These are phyloP conservation scores for Drosophila hydei DNA, from an alignment of 1,140 invertebrate genomes.

Conservation along the genomic window DNA sequence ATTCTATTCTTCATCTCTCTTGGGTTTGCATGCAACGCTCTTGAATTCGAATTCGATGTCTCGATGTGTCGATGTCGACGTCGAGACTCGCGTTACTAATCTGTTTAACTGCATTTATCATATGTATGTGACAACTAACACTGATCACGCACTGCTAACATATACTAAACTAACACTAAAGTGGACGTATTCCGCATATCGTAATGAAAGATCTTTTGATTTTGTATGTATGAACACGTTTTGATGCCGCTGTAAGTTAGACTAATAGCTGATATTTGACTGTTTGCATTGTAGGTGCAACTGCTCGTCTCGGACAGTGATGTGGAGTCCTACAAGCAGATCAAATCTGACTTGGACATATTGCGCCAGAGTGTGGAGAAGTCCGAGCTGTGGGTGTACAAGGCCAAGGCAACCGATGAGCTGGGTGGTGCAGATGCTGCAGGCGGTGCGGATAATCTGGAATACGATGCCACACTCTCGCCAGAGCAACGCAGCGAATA, in stretches of 20 bases:
- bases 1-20: slow-evolving; percentile 67
- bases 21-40: slow-evolving; percentile 73
- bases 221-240: slow-evolving; percentile 64
- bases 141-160: slow-evolving; percentile 9
- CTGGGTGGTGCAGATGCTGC: slow-evolving; percentile 47
- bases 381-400: slow-evolving; percentile 99
- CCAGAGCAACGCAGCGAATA: slow-evolving; percentile 91
- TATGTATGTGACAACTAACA: slow-evolving; percentile 15
- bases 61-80: slow-evolving; percentile 28
- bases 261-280: neutral
- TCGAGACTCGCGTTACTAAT: slow-evolving; percentile 32
- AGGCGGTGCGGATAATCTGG: slow-evolving; percentile 71
- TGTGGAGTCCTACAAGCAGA: slow-evolving; percentile 99
- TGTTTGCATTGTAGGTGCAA: slow-evolving; percentile 89
- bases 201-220: slow-evolving; percentile 74
- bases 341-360: slow-evolving; percentile 94
- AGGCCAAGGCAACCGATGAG: slow-evolving; percentile 89
- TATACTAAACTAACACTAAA: slow-evolving; percentile 63
- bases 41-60: slow-evolving; percentile 42
- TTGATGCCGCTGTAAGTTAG: slow-evolving; percentile 10
- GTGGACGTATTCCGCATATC: slow-evolving; percentile 68
- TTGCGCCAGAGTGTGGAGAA: slow-evolving; percentile 98
- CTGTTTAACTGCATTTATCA: slow-evolving; percentile 39
- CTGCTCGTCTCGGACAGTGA: slow-evolving; percentile 97
- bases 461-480: slow-evolving; percentile 73